These are phyloP conservation scores for Epinephelus cyanopodus DNA, from an alignment of 2,113 vertebrate genomes.

Conservation along the genomic window DNA sequence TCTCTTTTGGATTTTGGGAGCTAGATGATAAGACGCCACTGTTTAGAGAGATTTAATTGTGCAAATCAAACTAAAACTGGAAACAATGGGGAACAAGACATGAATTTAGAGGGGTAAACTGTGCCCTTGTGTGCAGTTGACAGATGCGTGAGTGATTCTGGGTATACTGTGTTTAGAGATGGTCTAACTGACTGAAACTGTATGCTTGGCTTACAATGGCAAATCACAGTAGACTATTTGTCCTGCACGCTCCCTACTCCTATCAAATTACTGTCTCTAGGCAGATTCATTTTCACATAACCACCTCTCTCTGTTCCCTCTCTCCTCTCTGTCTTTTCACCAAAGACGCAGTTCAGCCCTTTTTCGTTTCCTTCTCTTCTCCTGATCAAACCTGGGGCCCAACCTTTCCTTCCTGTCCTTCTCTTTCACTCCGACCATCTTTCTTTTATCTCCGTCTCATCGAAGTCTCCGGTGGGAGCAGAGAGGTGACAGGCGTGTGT, in stretches of 20 bases:
- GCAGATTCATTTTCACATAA: conserved; percentile 58
- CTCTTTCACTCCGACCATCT: conserved; percentile 46
- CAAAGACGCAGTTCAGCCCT: conserved; percentile 16
- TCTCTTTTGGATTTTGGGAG: neutral
- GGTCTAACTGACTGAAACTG: conserved; percentile 6
- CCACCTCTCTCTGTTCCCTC: conserved; percentile 14
- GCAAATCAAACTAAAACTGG: neutral
- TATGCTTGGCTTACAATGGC: conserved; percentile 18
- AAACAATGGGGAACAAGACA: neutral
- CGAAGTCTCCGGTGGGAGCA: conserved; percentile 67
- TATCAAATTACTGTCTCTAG: conserved; percentile 62
- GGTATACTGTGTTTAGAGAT: conserved; percentile 18
- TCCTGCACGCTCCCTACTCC: conserved; percentile 25
- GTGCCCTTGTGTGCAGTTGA: neutral
- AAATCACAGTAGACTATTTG: conserved; percentile 51
- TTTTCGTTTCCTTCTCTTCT: conserved; percentile 21
- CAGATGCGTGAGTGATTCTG: neutral
- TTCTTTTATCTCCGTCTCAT: conserved; percentile 67
- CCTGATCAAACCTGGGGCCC: conserved; percentile 63
- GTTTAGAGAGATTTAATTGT: neutral
- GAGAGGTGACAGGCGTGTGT: conserved; percentile 69
- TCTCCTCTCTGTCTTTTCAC: conserved; percentile 7
- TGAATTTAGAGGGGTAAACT: neutral
- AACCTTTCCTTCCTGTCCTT: conserved; percentile 51
- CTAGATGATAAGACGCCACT: neutral